Conservation (phyloP, 2,797 vertebrate genomes). For the Coranthus polyacanthus region DNA sequence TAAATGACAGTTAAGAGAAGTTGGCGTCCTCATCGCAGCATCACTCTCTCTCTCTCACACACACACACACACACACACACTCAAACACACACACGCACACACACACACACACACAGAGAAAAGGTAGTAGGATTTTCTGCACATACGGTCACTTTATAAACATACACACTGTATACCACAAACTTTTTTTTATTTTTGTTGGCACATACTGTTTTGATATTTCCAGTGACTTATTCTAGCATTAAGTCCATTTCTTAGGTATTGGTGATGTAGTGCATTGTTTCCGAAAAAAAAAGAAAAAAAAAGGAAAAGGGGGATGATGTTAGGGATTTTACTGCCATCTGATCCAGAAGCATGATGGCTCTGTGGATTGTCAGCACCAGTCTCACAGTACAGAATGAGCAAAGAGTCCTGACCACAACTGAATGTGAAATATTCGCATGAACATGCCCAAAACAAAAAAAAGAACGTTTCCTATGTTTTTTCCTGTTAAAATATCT, state of each 20-base stretch:
- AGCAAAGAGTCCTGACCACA: not conserved
- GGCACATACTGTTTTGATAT: slow-evolving; percentile 72
- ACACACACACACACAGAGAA: slow-evolving; percentile 51
- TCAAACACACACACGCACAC: slow-evolving; percentile 52
- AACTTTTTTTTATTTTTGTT: slow-evolving; percentile 58
- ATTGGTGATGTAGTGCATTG: slow-evolving; percentile 76
- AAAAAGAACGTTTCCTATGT: not conserved
- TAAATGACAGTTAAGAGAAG: slow-evolving; percentile 54
- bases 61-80: slow-evolving; percentile 49
- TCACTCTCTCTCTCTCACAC: too few relatives aligned
- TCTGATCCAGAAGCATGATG: slow-evolving; percentile 18
- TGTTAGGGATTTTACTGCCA: slow-evolving; percentile 18
- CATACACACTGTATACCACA: slow-evolving; percentile 51
- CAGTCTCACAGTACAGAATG: slow-evolving; percentile 11
- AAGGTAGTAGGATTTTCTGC: slow-evolving; percentile 43
- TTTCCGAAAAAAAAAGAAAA: slow-evolving; percentile 53
- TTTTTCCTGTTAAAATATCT: slow-evolving; percentile 22
- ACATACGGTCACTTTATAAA: slow-evolving; percentile 42
- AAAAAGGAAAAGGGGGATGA: slow-evolving; percentile 4
- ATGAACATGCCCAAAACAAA: too few relatives aligned
- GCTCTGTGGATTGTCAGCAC: slow-evolving; percentile 64
- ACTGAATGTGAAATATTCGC: not conserved
- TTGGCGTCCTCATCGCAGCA: slow-evolving; percentile 42
- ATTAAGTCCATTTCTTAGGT: slow-evolving; percentile 44
- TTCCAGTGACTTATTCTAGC: slow-evolving; percentile 31